phyloP scores from a whole-genome alignment of 2,888 invertebrate species.

The Nomada ferruginata region DNA sequence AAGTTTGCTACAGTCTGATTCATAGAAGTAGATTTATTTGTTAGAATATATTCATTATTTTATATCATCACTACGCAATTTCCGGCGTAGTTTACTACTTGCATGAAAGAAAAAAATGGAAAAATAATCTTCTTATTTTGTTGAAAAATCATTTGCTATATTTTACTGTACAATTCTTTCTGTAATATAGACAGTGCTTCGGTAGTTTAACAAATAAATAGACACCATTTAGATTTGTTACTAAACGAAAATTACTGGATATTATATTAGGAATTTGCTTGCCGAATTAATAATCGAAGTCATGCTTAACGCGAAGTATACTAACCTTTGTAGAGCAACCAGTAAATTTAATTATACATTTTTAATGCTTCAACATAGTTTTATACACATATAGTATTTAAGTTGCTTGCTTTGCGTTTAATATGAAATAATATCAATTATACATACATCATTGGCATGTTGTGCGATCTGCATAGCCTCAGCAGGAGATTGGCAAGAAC shows the following conservation, averaged over 20 bases:
- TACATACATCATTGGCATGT: constrained; percentile 74
- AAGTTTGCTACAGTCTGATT: constrained; percentile 81
- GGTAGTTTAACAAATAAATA: constrained; percentile 29
- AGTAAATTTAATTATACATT: not conserved
- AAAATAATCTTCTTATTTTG: constrained; percentile 5
- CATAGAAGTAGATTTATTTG: constrained; percentile 70
- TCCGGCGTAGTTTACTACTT: constrained; percentile 40
- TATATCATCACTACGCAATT: constrained; percentile 23
- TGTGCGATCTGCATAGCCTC: constrained; percentile 81
- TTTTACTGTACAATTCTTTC: not conserved
- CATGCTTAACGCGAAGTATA: constrained; percentile 15
- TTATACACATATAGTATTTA: constrained; percentile 34
- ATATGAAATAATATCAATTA: constrained; percentile 48
- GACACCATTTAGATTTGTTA: not conserved
- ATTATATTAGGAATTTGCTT: constrained; percentile 30
- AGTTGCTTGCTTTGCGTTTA: constrained; percentile 61
- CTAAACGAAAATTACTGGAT: constrained; percentile 17
- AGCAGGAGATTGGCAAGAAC: constrained; percentile 80
- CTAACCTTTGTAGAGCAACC: constrained; percentile 11
- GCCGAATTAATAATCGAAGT: constrained; percentile 12
- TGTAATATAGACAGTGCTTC: constrained; percentile 24
- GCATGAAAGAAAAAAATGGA: constrained; percentile 54
- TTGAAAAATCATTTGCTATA: constrained; percentile 1
- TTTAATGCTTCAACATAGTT: constrained; percentile 7
- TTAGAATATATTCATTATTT: constrained; percentile 43